These are phyloP conservation scores for Pantherophis alleghaniensis DNA, from an alignment of 2,797 vertebrate genomes.

Conservation along the genomic window DNA sequence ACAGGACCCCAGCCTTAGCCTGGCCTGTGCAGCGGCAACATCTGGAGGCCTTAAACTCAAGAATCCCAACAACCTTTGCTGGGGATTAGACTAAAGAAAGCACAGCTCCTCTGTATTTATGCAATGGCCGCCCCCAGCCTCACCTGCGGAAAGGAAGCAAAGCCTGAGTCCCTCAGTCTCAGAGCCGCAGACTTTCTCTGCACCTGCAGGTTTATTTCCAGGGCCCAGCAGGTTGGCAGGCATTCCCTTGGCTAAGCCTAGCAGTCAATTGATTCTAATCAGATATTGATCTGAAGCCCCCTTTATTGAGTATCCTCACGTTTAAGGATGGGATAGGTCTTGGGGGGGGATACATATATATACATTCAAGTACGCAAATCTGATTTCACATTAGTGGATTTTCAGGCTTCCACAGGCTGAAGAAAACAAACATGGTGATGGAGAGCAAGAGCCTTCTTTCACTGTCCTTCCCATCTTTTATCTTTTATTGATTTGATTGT, in stretches of 20 bases:
- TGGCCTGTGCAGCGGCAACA: not conserved
- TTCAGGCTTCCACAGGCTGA: not conserved
- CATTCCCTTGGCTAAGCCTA: not conserved
- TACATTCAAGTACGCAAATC: not conserved
- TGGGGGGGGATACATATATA: not conserved
- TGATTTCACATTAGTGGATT: not conserved
- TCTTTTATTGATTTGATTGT: not conserved
- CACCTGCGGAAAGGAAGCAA: not conserved
- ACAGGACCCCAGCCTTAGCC: not conserved
- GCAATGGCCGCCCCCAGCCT: not conserved
- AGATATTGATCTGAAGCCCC: not conserved
- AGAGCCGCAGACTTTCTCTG: not conserved
- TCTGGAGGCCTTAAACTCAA: not conserved
- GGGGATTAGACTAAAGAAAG: not conserved
- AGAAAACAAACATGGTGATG: not conserved
- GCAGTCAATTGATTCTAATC: not conserved
- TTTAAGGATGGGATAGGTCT: too few relatives aligned
- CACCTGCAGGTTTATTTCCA: not conserved
- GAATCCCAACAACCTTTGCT: not conserved
- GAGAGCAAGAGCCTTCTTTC: not conserved
- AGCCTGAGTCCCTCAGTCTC: too few relatives aligned
- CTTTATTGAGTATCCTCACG: not conserved
- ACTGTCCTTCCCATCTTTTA: not conserved
- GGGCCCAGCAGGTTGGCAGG: not conserved
- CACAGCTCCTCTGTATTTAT: not conserved